Evolutionary conservation across 2,113 vertebrate genomes (phyloP).

Genomic region (Melanocharis versteri): DNA sequence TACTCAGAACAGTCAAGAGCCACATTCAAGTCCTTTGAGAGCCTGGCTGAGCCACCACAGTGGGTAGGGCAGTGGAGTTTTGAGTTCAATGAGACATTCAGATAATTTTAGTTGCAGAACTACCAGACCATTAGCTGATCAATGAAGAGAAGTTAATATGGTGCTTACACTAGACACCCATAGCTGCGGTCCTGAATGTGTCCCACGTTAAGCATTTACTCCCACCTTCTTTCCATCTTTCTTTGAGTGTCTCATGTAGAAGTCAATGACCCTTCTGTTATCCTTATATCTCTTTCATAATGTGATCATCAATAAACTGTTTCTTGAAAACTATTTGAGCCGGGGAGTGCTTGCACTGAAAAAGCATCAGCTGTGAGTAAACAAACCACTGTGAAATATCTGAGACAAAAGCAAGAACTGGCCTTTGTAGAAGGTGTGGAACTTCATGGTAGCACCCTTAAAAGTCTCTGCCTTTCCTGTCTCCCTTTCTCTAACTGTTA

Average conservation of each 20-base stretch:
- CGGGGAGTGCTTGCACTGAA: not conserved
- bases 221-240: not conserved
- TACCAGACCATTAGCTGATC: not conserved
- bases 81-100: not conserved
- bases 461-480: not conserved
- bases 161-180: not conserved
- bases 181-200: not conserved
- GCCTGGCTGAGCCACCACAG: not conserved
- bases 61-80: not conserved
- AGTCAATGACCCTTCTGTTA: not conserved
- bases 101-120: not conserved
- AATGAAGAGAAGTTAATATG: not conserved
- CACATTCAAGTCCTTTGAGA: not conserved
- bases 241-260: not conserved
- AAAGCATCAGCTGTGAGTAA: not conserved
- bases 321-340: not conserved
- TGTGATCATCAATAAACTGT: not conserved
- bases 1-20: not conserved
- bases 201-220: not conserved
- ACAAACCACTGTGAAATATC: not conserved
- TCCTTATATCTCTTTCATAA: not conserved
- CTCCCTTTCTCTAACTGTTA: not conserved
- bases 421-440: not conserved
- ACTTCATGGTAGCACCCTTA: not conserved
- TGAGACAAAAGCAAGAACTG: not conserved